Conservation (phyloP, 1,140 invertebrate species). For the Drosophila rufa region DNA sequence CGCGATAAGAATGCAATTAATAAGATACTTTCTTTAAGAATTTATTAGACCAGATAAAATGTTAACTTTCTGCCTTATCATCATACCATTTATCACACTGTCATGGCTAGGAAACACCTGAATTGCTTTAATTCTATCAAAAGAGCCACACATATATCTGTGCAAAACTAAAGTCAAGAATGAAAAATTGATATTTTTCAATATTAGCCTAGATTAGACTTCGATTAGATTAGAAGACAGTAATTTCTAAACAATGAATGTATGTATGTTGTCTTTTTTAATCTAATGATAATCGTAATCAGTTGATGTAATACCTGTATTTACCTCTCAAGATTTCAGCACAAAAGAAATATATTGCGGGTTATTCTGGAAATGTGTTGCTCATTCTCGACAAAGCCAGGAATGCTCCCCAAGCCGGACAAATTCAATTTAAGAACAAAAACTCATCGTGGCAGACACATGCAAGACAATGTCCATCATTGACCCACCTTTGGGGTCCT, state of each 20-base stretch:
- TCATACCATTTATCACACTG: not conserved
- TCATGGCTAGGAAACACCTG: not conserved
- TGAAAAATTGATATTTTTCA: no score
- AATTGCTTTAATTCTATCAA: not conserved
- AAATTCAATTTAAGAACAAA: constrained; percentile 36
- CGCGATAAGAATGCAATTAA: no score
- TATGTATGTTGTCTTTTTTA: not conserved
- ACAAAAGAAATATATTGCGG: not conserved
- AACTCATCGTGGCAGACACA: constrained; percentile 25
- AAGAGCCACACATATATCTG: not conserved
- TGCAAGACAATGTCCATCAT: constrained; percentile 46
- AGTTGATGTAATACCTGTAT: constrained; percentile 1
- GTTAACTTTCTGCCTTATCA: not conserved
- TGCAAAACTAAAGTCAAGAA: not conserved
- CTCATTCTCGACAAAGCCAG: not conserved
- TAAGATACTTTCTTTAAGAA: no score
- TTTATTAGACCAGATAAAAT: no score
- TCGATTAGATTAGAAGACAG: not conserved
- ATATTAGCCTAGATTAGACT: not conserved
- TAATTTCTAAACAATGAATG: no score
- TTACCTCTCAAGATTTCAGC: not conserved
- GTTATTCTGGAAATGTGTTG: not conserved
- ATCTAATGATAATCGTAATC: not conserved
- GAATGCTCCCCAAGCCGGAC: not conserved
- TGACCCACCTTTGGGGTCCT: constrained; percentile 18